Percentiles rank a stretch among this genome's conserved stretches.
phyloP scores from a whole-genome alignment of 1,140 invertebrate species.

The Trichogramma pretiosum region DNA sequence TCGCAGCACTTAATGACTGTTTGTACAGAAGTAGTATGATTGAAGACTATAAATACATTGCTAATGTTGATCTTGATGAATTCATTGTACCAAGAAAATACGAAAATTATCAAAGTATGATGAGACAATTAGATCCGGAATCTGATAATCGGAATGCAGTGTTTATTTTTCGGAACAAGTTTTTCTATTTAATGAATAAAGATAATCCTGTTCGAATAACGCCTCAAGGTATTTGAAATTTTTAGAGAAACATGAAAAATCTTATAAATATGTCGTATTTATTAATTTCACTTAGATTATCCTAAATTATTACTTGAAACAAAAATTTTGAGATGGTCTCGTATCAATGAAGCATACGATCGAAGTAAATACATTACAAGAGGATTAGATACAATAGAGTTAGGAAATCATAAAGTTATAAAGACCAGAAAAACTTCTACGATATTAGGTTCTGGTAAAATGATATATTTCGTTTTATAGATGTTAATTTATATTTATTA shows the following conservation, averaged over 20 bases:
- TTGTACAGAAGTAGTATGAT: conserved; percentile 46
- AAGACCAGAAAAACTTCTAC: conserved; percentile 27
- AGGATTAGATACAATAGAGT: conserved; percentile 47
- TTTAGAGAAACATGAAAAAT: neutral
- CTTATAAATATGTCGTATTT: neutral
- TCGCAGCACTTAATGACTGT: conserved; percentile 57
- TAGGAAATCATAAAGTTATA: conserved; percentile 58
- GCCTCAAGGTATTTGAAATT: neutral
- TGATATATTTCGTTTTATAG: neutral
- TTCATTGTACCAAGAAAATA: conserved; percentile 51
- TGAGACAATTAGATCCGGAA: conserved; percentile 17
- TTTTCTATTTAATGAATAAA: conserved; percentile 53
- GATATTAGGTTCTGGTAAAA: neutral
- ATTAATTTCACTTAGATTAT: neutral
- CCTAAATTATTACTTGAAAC: neutral
- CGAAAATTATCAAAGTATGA: conserved; percentile 28
- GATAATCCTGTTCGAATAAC: conserved; percentile 41
- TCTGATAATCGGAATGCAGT: conserved; percentile 28
- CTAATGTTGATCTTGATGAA: conserved; percentile 56
- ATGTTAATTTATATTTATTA: neutral
- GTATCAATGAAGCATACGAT: conserved; percentile 47
- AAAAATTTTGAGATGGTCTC: conserved; percentile 17
- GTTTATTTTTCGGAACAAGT: conserved; percentile 53
- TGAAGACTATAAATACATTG: conserved; percentile 42
- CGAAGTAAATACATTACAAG: conserved; percentile 56